Evolutionary conservation across 2,888 invertebrate genomes (phyloP).

Genomic region (Yponomeuta malinellus): DNA sequence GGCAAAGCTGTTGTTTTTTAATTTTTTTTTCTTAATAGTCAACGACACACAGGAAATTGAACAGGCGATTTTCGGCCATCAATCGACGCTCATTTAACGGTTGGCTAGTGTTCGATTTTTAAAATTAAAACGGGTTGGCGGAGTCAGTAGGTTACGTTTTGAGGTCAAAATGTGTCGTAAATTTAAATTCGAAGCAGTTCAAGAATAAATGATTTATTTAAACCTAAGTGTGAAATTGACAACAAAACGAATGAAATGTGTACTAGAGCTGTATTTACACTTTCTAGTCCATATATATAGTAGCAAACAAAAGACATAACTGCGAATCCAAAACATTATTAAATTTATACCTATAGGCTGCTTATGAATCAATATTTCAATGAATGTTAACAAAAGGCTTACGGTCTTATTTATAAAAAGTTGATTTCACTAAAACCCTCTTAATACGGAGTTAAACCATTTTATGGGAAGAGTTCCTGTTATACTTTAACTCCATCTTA

Average conservation of each 20-base stretch:
- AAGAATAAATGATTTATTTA: background rate
- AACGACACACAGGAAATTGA: slow-evolving; percentile 62
- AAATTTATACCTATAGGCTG: no score
- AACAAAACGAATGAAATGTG: background rate
- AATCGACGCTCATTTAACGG: slow-evolving; percentile 60
- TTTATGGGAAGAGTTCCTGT: no score
- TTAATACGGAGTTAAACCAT: no score
- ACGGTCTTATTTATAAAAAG: no score
- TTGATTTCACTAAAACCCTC: no score
- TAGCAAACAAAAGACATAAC: no score
- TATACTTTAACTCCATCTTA: no score
- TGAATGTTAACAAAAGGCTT: no score
- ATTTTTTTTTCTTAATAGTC: slow-evolving; percentile 55
- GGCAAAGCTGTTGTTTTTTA: slow-evolving; percentile 35
- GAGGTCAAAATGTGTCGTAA: background rate
- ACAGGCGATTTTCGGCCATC: slow-evolving; percentile 37
- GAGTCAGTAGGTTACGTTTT: slow-evolving; percentile 9
- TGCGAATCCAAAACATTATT: no score
- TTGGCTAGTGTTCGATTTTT: slow-evolving; percentile 37
- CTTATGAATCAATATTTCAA: no score
- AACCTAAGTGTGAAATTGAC: background rate
- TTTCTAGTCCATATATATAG: no score
- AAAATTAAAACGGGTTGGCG: slow-evolving; percentile 20
- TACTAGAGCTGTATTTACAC: no score
- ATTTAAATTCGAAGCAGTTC: background rate